Base-by-base conservation (phyloP, 1,140 invertebrate species). In the Mercenaria mercenaria region DNA sequence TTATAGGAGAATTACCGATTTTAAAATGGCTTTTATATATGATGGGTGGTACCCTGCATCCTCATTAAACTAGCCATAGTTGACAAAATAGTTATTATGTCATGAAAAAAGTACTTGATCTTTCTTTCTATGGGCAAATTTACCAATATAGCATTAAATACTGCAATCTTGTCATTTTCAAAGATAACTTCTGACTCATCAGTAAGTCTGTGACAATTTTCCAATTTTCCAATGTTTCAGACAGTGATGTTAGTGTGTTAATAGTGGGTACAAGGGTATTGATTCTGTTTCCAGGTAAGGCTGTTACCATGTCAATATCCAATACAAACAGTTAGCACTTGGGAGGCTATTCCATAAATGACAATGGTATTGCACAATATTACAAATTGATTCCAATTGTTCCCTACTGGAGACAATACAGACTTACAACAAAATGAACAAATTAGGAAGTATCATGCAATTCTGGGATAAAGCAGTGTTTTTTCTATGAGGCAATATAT, bases 261-360 rank as follows among this genome's bases (percentile, higher is more conserved):
- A 15, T 29, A 72, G 32, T 4, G 8, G 29, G 2, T 67, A 67
- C n/a, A 32, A 1, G 61, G 1, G 6, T 77, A 79, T 79, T 79
- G 76, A 56, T 79, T 26, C 18, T 32, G 41, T 77, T 77, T 34
- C 47, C 43, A 50, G 47, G 43, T 37, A 56, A 47, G 26, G 76
- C 61, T 83, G 81, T 83, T 83, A 50, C 81, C 81, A 69, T 83
- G 81, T 64, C 80, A 61, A 67, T 83, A 69, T 37, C 56, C 50
- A 59, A 69, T 69, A 69, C 61, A 83, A 83, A 83, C 81, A 83
- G 81, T 83, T 83, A 83, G 47, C 81, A 83, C 41, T 56, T 67
- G 59, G 13, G 18, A 43, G 23, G 47, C 18, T 32, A 50, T 67
- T 3, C 18, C 13, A 41, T 34, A 39, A 13, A 82, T 64, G 34